phyloP scores from a whole-genome alignment of 2,113 vertebrate genomes.

The Pyrgilauda ruficollis region DNA sequence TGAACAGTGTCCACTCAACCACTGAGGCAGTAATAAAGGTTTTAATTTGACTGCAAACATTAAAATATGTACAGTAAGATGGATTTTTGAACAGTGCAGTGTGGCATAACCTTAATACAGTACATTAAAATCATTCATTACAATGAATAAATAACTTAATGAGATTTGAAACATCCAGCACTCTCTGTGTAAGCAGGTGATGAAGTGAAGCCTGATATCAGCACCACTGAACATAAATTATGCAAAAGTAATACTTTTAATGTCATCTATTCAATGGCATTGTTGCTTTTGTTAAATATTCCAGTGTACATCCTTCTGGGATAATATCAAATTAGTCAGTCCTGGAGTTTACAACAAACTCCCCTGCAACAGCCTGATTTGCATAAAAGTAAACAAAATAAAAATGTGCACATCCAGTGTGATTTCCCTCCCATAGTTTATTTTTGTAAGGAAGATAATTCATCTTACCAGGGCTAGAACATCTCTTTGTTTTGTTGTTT shows the following conservation, averaged over 20 bases:
- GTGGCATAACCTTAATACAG: slow-evolving; percentile 69
- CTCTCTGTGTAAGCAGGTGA: slow-evolving; percentile 59
- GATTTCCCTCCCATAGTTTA: background rate
- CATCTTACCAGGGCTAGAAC: background rate
- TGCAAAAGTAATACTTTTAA: slow-evolving; percentile 78
- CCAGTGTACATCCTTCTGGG: slow-evolving; percentile 79
- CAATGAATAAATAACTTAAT: slow-evolving; percentile 79
- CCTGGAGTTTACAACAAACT: slow-evolving; percentile 67
- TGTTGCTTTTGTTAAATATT: slow-evolving; percentile 83
- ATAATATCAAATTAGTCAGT: slow-evolving; percentile 78
- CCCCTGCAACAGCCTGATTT: slow-evolving; percentile 61
- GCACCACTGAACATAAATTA: slow-evolving; percentile 82
- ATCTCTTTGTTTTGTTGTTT: background rate
- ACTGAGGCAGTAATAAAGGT: slow-evolving; percentile 72
- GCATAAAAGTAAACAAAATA: background rate
- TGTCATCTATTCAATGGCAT: slow-evolving; percentile 60
- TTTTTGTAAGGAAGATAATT: background rate
- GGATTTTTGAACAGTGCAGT: slow-evolving; percentile 71
- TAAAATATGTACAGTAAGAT: slow-evolving; percentile 66
- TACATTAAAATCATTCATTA: slow-evolving; percentile 79
- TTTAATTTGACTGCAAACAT: slow-evolving; percentile 73
- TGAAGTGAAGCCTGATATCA: slow-evolving; percentile 64
- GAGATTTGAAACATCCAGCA: slow-evolving; percentile 73
- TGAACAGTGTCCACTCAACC: slow-evolving; percentile 68
- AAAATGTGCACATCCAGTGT: background rate